Base-by-base conservation (phyloP, 35 echinoderm and acorn worm species). In the Ophioderma brevispina region DNA sequence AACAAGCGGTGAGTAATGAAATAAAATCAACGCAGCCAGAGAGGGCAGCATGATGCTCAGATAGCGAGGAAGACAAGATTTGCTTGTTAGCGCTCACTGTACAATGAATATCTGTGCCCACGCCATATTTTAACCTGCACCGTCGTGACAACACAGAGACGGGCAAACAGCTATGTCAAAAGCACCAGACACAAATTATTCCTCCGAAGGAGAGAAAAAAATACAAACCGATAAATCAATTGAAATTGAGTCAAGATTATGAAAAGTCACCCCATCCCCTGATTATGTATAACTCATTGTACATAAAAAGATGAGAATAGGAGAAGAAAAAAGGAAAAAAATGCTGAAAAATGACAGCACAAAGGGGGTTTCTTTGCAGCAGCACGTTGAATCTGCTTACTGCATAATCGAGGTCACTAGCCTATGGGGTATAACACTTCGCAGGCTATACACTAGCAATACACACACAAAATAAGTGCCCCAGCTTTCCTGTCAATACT, bases 61-160 rank as follows among this genome's bases (percentile, higher is more conserved):
- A 18, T 8, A 8, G 8, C 8, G 21, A 11, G 46, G 8, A 52
- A 6, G 59, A 70, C 15, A 30, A 18, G 59, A 18, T 70, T 18
- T 70, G 59, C 59, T 25, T 18, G 59, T 70, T 70, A 70, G 59
- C 59, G n/a, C 15, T 25, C 10, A 15, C 59, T 70, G 59, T 70
- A 70, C 59, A 70, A 46, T 4, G 5, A 17, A 46, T 70, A 70
- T 25, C 10, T 70, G 59, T 70, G 59, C 59, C 59, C 59, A 70
- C 59, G 59, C 59, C 59, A 70, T 70, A 70, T 70, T 70, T 70
- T 70, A 70, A 70, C 59, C 59, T 13, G 59, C 59, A 70, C 59
- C 59, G 28, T 70, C 59, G n/a, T 25, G 17, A 30, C 59, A 70
- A 70, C 59, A 70, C 59, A 70, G 10, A 70, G 59, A 70, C 23